Conservation (phyloP, 53 echinoderm and acorn worm species). For the Paracentrotus lividus region DNA sequence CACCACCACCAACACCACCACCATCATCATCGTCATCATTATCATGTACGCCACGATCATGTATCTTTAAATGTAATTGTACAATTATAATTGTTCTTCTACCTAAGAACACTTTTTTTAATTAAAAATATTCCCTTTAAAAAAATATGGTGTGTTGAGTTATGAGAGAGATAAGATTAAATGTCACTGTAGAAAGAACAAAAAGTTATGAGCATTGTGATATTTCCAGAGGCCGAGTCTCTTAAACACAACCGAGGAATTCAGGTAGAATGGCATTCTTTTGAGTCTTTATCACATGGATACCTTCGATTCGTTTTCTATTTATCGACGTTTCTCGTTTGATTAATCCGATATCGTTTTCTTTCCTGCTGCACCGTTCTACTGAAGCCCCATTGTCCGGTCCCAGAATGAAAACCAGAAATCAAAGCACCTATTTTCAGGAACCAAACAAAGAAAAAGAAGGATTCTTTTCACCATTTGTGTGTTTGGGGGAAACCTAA, state of each 20-base stretch:
- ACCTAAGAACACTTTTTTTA: too few relatives aligned
- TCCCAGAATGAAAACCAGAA: conserved; percentile 10
- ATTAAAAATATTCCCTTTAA: too few relatives aligned
- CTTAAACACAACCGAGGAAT: not conserved
- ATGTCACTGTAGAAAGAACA: too few relatives aligned
- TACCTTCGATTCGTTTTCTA: conserved; percentile 6
- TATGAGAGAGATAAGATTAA: too few relatives aligned
- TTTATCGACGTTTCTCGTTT: not conserved
- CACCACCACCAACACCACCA: too few relatives aligned
- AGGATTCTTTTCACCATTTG: not conserved
- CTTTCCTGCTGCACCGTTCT: not conserved
- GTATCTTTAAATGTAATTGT: too few relatives aligned
- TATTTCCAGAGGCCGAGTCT: not conserved
- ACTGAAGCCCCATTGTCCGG: conserved; percentile 20
- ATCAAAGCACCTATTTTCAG: not conserved
- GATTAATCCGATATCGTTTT: conserved; percentile 1
- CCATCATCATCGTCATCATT: too few relatives aligned
- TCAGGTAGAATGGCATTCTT: too few relatives aligned
- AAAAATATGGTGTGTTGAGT: too few relatives aligned
- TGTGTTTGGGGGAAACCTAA: not conserved
- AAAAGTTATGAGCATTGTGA: too few relatives aligned
- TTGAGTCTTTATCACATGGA: not conserved
- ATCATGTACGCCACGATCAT: too few relatives aligned
- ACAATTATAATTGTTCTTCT: too few relatives aligned
- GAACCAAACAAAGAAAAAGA: not conserved